A percentile compares a stretch with the other conserved stretches of the same genome.
Conservation (phyloP, 2,113 vertebrate species). For the Lepus timidus region DNA sequence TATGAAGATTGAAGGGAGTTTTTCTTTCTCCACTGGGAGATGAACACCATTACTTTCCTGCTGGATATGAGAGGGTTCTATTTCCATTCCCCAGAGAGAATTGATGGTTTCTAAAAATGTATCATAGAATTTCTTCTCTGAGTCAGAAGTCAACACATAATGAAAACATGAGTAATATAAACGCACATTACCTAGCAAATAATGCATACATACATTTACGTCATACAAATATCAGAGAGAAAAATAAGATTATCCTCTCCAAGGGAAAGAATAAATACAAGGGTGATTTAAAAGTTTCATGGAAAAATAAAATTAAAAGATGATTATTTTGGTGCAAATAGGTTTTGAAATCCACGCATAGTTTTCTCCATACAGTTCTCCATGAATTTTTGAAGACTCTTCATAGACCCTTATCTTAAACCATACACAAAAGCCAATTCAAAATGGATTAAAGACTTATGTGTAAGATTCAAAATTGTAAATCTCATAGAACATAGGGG, state of each 20-base stretch:
- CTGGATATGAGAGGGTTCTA: not conserved
- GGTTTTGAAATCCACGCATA: too few relatives aligned
- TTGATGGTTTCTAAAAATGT: not conserved
- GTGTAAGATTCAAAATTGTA: not conserved
- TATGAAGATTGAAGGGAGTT: not conserved
- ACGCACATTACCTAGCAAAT: not conserved
- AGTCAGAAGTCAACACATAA: not conserved
- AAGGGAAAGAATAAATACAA: not conserved
- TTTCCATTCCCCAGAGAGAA: conserved; percentile 21
- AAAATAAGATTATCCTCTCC: not conserved
- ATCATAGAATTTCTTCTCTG: not conserved
- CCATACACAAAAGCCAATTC: not conserved
- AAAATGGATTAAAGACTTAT: not conserved
- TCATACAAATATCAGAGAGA: not conserved
- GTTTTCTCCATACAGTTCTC: too few relatives aligned
- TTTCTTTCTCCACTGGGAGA: not conserved
- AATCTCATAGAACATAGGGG: not conserved
- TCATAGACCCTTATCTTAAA: not conserved
- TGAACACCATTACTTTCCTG: not conserved
- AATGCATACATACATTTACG: not conserved
- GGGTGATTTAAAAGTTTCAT: too few relatives aligned
- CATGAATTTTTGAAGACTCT: too few relatives aligned
- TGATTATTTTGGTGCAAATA: too few relatives aligned
- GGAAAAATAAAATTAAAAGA: too few relatives aligned
- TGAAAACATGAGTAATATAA: conserved; percentile 7